A percentile compares a stretch with the other conserved stretches of the same genome.
Conservation (phyloP, 2,113 vertebrate species). For the Dasypus novemcinctus region DNA sequence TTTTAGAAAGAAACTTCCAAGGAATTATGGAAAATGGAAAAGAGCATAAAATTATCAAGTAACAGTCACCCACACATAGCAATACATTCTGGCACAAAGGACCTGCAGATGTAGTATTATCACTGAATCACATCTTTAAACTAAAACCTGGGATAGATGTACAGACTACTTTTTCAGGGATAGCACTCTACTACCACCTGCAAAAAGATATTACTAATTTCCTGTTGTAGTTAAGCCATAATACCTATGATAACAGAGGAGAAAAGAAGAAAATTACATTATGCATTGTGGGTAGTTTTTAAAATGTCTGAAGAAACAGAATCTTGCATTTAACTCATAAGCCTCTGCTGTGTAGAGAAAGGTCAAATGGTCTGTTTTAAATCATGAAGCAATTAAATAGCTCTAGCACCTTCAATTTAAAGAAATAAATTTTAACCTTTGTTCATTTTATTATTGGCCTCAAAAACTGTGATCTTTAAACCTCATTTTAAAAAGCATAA, state of each 20-base stretch:
- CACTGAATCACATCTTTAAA: background rate
- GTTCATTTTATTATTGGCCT: background rate
- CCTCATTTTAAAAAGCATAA: slow-evolving; percentile 43
- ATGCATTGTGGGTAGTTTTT: background rate
- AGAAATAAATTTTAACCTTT: slow-evolving; percentile 47
- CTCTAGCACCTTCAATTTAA: background rate
- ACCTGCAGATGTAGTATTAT: background rate
- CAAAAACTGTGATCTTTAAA: slow-evolving; percentile 18
- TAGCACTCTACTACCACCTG: background rate
- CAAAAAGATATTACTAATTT: background rate
- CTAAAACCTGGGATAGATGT: background rate
- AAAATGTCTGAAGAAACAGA: slow-evolving; percentile 30
- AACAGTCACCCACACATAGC: background rate
- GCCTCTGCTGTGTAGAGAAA: slow-evolving; percentile 5
- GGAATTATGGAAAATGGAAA: slow-evolving; percentile 16
- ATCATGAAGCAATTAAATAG: background rate
- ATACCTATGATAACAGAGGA: background rate
- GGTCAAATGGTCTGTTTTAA: background rate
- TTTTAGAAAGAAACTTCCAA: slow-evolving; percentile 17
- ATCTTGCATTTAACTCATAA: slow-evolving; percentile 23
- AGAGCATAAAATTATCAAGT: slow-evolving; percentile 7
- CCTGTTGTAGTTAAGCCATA: background rate
- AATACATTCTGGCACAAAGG: background rate
- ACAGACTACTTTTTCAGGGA: background rate
- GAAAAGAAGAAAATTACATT: background rate